Percentiles rank a stretch among this genome's conserved stretches.
These are phyloP conservation scores for Vandiemenella viatica DNA, from an alignment of 2,888 invertebrate species.

Conservation along the genomic window DNA sequence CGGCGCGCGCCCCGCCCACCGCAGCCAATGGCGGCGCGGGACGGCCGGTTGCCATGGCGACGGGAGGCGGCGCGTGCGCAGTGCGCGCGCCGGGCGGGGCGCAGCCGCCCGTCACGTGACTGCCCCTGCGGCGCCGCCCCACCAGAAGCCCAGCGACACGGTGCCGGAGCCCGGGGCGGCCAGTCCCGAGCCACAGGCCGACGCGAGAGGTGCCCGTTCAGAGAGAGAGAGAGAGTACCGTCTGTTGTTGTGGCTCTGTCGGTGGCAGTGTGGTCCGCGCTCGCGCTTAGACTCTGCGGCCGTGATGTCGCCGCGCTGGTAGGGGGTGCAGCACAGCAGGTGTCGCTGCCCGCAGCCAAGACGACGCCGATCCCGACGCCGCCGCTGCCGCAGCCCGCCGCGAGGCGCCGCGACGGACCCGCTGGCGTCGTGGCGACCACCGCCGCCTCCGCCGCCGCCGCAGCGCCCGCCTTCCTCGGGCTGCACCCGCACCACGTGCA, in stretches of 20 bases:
- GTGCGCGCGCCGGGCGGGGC: neutral
- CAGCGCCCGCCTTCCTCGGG: conserved; percentile 1
- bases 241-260: no score
- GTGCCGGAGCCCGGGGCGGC: no score
- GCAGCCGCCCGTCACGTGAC: neutral
- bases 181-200: no score
- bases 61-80: neutral
- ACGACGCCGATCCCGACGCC: conserved; percentile 8
- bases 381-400: conserved; percentile 1
- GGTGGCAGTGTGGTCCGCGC: no score
- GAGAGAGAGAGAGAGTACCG: no score
- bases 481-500: no score
- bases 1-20: neutral
- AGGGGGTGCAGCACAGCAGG: no score
- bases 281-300: no score
- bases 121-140: neutral
- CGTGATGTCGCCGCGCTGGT: no score
- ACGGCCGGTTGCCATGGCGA: neutral
- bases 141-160: no score
- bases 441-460: conserved; percentile 9
- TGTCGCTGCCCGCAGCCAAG: conserved; percentile 4
- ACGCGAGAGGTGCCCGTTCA: no score
- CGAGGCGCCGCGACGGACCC: conserved; percentile 8
- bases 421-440: conserved; percentile 14
- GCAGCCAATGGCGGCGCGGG: neutral